Base-by-base conservation (phyloP, 1,140 invertebrate genomes). In the Hyphantria cunea region DNA sequence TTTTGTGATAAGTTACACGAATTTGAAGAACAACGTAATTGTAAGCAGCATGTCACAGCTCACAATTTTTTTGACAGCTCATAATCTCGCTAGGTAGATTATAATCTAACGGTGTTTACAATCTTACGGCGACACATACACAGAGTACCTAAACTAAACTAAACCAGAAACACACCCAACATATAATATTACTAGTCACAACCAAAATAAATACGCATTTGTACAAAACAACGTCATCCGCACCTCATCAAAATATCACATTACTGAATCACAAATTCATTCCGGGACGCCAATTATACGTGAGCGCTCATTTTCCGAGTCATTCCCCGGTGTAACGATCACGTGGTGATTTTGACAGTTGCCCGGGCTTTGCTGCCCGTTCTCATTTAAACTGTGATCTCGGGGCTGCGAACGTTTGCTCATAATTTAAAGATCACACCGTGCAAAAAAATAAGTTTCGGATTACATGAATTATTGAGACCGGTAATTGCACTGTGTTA, bases 341-440 rank as follows among this genome's bases (percentile, higher is more conserved):
- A 80, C 82, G 83, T 86, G 84, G 82, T 87, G 84, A 89, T 88
- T 89, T 86, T 86, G 86, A 86, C 86, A 89, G 82, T 83, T 80
- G 71, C 72, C 63, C 76, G 51, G 64, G 17, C 54, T 34, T 37
- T 45, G 33, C 41, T 13, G 34, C 47, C 39, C 37, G 52, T 15
- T 50, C 31, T 37, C 51, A 48, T 33, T 61, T 56, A 37, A 45
- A 56, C 3, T 10, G 45, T 25, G 15, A n/a, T 55, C 39, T 42
- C 15, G 3, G 8, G 42, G 9, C 4, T 7, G 33, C 33, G 55
- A 58, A 49, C 13, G 55, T 17, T 56, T 42, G 42, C 17, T 25
- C 5, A 25, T 25, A n/a, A n/a, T n/a, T n/a, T n/a, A n/a, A n/a
- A n/a, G n/a, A n/a, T n/a, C n/a, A n/a, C n/a, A n/a, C n/a, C n/a